A percentile compares a stretch with the other conserved stretches of the same genome.
Evolutionary conservation across 1,140 invertebrate genomes (phyloP).

Genomic region (Aphelinus atriplicis): DNA sequence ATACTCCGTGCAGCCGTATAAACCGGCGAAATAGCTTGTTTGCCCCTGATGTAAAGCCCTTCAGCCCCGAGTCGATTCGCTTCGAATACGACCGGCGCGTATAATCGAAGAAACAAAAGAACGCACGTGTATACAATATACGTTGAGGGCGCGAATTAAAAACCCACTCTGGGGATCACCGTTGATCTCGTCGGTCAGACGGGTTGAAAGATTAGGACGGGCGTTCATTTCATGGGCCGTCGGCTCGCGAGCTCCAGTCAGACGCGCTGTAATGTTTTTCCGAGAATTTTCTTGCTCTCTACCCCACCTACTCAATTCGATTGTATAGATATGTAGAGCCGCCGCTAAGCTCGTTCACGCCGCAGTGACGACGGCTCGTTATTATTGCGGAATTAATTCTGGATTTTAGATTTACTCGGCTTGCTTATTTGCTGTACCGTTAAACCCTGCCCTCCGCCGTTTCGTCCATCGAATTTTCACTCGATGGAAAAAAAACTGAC

Average conservation of each 20-base stretch:
- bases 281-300: slow-evolving; percentile 39
- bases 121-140: background rate
- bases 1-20: slow-evolving; percentile 12
- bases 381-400: too few relatives aligned
- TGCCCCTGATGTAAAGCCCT: slow-evolving; percentile 15
- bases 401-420: too few relatives aligned
- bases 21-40: slow-evolving; percentile 24
- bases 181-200: background rate
- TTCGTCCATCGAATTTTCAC: too few relatives aligned
- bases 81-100: too few relatives aligned
- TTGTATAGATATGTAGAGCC: too few relatives aligned
- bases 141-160: background rate
- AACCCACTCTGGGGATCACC: slow-evolving; percentile 24
- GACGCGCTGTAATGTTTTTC: slow-evolving; percentile 56
- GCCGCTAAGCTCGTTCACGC: too few relatives aligned
- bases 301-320: too few relatives aligned
- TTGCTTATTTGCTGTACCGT: too few relatives aligned
- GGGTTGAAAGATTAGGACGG: slow-evolving; percentile 42
- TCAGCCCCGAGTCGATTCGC: background rate
- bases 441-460: too few relatives aligned
- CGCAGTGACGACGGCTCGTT: too few relatives aligned
- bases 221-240: slow-evolving; percentile 65
- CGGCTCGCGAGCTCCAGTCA: slow-evolving; percentile 52
- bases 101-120: too few relatives aligned
- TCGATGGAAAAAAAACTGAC: too few relatives aligned